These are phyloP conservation scores for Euwallacea fornicatus DNA, from an alignment of 1,140 invertebrate species.

Conservation along the genomic window DNA sequence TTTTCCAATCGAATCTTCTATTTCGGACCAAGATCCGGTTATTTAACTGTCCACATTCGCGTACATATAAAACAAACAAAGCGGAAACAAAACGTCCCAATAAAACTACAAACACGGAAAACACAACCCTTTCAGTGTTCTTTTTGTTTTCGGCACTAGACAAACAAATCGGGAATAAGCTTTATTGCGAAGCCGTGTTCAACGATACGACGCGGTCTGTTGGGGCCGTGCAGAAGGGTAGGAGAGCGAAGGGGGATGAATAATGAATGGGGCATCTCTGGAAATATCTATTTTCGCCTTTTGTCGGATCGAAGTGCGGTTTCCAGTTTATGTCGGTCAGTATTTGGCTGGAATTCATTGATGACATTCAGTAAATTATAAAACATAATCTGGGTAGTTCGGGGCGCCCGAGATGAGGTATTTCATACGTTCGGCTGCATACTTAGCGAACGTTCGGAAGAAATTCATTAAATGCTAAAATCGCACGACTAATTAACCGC, in stretches of 20 bases:
- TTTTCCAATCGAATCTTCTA: too few relatives aligned
- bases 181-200: slow-evolving; percentile 26
- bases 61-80: neutral
- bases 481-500: too few relatives aligned
- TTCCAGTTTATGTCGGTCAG: neutral
- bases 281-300: neutral
- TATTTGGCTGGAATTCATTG: too few relatives aligned
- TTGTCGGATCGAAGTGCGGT: neutral
- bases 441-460: too few relatives aligned
- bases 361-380: too few relatives aligned
- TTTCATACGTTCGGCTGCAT: too few relatives aligned
- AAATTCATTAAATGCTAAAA: too few relatives aligned
- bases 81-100: slow-evolving; percentile 3
- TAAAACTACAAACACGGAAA: slow-evolving; percentile 2
- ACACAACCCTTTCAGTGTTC: slow-evolving; percentile 7
- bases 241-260: neutral
- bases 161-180: slow-evolving; percentile 27
- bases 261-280: slow-evolving; percentile 7
- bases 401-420: too few relatives aligned
- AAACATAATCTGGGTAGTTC: too few relatives aligned
- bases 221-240: neutral
- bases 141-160: slow-evolving; percentile 4
- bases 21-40: too few relatives aligned
- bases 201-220: slow-evolving; percentile 16
- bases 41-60: too few relatives aligned